These are phyloP conservation scores for Colossoma macropomum DNA, from an alignment of 2,113 vertebrate genomes.

Conservation along the genomic window DNA sequence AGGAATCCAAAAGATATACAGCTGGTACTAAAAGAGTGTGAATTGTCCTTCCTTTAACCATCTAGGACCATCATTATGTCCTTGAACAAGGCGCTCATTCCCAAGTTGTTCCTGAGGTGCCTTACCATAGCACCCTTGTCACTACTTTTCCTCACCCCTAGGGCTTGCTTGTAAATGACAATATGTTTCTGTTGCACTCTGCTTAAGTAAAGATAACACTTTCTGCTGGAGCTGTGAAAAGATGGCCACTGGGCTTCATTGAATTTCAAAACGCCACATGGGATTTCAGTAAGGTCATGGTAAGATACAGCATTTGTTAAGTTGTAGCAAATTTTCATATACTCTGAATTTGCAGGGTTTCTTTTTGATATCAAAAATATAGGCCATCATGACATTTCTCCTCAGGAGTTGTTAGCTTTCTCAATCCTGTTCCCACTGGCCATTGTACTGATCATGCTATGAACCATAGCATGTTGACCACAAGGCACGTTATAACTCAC, in stretches of 20 bases:
- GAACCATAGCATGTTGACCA: conserved; percentile 14
- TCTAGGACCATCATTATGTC: conserved; percentile 26
- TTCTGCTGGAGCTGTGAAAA: conserved; percentile 13
- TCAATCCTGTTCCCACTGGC: neutral
- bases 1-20: neutral
- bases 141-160: conserved; percentile 37
- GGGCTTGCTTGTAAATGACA: conserved; percentile 43
- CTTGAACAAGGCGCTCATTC: conserved; percentile 13
- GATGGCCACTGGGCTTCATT: conserved; percentile 41
- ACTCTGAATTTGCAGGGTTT: too few species aligned
- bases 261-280: conserved; percentile 41
- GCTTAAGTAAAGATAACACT: conserved; percentile 1
- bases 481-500: conserved; percentile 12
- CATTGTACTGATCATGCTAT: conserved; percentile 9
- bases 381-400: too few species aligned
- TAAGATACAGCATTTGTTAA: conserved; percentile 28
- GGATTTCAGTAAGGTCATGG: conserved; percentile 39
- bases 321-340: neutral
- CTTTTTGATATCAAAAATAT: too few species aligned
- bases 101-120: conserved; percentile 27
- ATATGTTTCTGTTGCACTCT: conserved; percentile 31
- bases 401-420: neutral
- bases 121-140: conserved; percentile 41
- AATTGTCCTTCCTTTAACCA: conserved; percentile 25
- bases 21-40: conserved; percentile 8